Base-by-base conservation (phyloP, 2,113 vertebrate species). In the Vidua macroura region DNA sequence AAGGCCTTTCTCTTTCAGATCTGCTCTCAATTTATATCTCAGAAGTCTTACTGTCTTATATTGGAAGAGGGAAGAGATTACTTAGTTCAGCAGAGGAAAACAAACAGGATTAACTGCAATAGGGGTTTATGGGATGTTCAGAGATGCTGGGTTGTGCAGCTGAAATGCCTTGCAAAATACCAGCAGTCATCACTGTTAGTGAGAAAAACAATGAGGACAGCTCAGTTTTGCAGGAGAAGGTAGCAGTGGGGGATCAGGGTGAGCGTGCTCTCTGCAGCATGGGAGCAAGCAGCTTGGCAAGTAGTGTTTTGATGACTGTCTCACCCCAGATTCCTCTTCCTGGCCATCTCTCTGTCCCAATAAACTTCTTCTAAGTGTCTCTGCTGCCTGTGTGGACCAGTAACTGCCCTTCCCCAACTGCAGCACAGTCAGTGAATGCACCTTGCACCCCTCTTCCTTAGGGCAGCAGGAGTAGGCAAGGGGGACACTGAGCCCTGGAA, bases 161-260 rank as follows among this genome's bases (percentile, higher is more conserved):
- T 70, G 30, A 62, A 75, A 58, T 49, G 39, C 14, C 24, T 67
- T 70, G 37, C 35, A 83, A 86, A 88, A 78, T 62, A 43, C 43
- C 48, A 62, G 15, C 31, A 75, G 4, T 35, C 21, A 15, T 70
- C 30, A 43, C 9, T 48, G 11, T 20, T 56, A 31, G 18, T 58
- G 37, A 75, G 56, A 33, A 70, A 16, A 86, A 48, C 66, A 53
- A 16, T 19, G 67, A 66, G 0, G 1, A 35, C 31, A 58, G 15
- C 30, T 92, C 1, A 2, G 27, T 41, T 91, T 52, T 79, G 46
- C 37, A 62, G 79, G 20, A 53, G 56, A 53, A 70, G 56, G 43
- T 11, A 39, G 24, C 11, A 31, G 23, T 1, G 0, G 3, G 10
- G 30, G 8, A 4, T 52, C 3, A 0, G 15, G n/a, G 12, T 6